These are phyloP conservation scores for Seriola aureovittata DNA, from an alignment of 2,113 vertebrate genomes.

Conservation along the genomic window DNA sequence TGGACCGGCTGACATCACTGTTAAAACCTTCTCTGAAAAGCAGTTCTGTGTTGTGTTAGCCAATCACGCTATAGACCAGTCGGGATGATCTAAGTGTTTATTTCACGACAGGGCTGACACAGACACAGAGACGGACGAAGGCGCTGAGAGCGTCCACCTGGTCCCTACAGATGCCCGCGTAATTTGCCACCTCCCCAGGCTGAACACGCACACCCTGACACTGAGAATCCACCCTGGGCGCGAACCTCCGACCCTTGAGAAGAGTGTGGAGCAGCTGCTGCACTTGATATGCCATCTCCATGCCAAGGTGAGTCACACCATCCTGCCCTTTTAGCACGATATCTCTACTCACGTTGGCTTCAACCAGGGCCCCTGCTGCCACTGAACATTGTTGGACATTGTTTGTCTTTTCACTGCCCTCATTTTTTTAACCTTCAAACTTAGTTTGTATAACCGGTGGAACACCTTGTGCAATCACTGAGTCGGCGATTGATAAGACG, in stretches of 20 bases:
- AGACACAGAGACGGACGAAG: slow-evolving; percentile 76
- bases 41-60: slow-evolving; percentile 17
- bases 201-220: slow-evolving; percentile 90
- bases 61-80: slow-evolving; percentile 18
- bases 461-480: slow-evolving; percentile 75
- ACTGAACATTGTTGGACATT: slow-evolving; percentile 46
- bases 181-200: slow-evolving; percentile 86
- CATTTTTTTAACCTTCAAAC: slow-evolving; percentile 68
- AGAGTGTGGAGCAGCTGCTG: slow-evolving; percentile 82
- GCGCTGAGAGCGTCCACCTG: slow-evolving; percentile 75
- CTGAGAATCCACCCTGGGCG: slow-evolving; percentile 75
- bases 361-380: slow-evolving; percentile 39
- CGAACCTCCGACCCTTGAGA: slow-evolving; percentile 77
- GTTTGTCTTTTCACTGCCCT: slow-evolving; percentile 73
- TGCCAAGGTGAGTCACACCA: slow-evolving; percentile 75
- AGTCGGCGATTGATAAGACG: slow-evolving; percentile 70
- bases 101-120: slow-evolving; percentile 84
- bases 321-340: slow-evolving; percentile 32
- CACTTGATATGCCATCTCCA: slow-evolving; percentile 74
- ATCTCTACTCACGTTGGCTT: slow-evolving; percentile 18
- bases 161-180: slow-evolving; percentile 80
- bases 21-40: slow-evolving; percentile 39
- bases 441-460: slow-evolving; percentile 68
- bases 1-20: slow-evolving; percentile 56
- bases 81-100: slow-evolving; percentile 64